Evolutionary conservation across 2,888 invertebrate species (phyloP).

Genomic region (Boloria euphrosyne): DNA sequence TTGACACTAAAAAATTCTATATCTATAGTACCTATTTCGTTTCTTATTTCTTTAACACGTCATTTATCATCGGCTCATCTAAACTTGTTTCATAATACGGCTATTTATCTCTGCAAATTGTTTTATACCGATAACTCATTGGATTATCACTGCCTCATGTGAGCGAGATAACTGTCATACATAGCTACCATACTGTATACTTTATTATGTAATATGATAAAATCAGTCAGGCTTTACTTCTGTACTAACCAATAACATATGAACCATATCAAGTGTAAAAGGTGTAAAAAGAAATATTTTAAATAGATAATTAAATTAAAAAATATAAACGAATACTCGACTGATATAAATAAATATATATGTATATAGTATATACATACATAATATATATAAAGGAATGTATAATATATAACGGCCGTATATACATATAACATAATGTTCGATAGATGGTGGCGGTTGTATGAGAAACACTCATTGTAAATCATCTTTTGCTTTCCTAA

Average conservation of each 20-base stretch:
- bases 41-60: background rate
- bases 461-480: conserved; percentile 81
- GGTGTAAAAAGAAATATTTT: too few species aligned
- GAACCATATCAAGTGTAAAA: too few species aligned
- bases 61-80: too few species aligned
- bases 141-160: background rate
- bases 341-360: too few species aligned
- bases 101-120: background rate
- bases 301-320: too few species aligned
- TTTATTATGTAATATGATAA: too few species aligned
- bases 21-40: background rate
- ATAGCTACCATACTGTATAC: too few species aligned
- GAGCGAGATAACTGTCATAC: background rate
- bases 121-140: background rate
- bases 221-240: too few species aligned
- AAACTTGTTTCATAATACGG: background rate
- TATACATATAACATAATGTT: conserved; percentile 35
- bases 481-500: conserved; percentile 82
- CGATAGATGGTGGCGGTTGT: conserved; percentile 81
- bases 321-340: too few species aligned
- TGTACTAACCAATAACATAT: too few species aligned
- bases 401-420: background rate
- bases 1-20: too few species aligned
- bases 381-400: background rate
- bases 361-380: background rate